Evolutionary conservation across 2,797 vertebrate genomes (phyloP), one percentile per base, ranked within the genome.

Genomic region (Sebastes oblongus): DNA sequence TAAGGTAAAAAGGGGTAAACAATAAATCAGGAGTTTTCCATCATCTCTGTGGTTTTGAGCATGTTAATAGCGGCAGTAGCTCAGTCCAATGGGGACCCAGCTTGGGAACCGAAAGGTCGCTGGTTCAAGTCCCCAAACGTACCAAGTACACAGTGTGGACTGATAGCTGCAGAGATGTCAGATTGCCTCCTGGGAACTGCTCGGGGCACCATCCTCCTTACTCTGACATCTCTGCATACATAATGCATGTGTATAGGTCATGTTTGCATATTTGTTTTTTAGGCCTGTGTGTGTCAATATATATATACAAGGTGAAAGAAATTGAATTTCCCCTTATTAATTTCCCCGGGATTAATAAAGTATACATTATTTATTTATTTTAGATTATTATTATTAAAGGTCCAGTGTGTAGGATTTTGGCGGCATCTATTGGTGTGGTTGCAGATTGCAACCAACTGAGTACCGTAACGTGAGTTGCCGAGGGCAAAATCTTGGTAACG

Each of bases 51-150:
- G 24, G 13, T 29, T 34, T 32, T 56, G 12, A 67, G 22, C 16
- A 7, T 29, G 34, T 54, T 54, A 54, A 1, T 22, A 54, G 20
- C 42, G 16, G 7, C 42, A 46, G 16, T 46, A 46, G 46, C 46
- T 50, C 18, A 20, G 46, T 50, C 1, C 18, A 0, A 0, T 3
- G 11, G 11, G 54, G 54, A 25, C 46, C 8, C 8, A 20, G 46
- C 11, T 30, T 10, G 27, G 14, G 58, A 29, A 18, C 8, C 8
- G 1, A 9, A 16, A 1, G 58, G 18, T 59, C 8, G 25, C 27
- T 16, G 16, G 16, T 30, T 30, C 58, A 29, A 59, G 27, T 29
- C 4, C 27, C 27, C 0, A 1, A 1, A 59, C 4, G 2, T 8
- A 29, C 58, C 16, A 59, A 59, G 27, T 29, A 30, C 56, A 59